Evolutionary conservation across 2,888 invertebrate species (phyloP).

Genomic region (Gandaritis pyraliata): DNA sequence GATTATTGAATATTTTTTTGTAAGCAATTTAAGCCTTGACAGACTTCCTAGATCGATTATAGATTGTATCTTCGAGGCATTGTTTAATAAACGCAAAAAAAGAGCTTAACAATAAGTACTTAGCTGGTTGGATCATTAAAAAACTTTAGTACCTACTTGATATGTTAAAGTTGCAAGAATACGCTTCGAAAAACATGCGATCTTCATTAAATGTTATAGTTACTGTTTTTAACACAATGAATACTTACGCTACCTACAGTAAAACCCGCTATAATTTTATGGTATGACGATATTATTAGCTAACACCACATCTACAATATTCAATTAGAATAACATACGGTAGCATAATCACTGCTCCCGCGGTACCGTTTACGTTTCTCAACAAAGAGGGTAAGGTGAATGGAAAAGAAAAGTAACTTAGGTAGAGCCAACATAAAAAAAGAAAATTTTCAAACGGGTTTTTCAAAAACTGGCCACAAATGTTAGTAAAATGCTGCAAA

Average conservation of each 20-base stretch:
- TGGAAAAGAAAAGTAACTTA: constrained; percentile 13
- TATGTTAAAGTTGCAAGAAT: constrained; percentile 8
- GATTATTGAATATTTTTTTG: constrained; percentile 38
- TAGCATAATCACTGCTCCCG: constrained; percentile 16
- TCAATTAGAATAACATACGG: constrained; percentile 11
- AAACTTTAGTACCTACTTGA: too few relatives aligned
- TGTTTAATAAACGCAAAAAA: constrained; percentile 39
- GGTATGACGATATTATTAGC: constrained; percentile 2
- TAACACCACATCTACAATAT: constrained; percentile 18
- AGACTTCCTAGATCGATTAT: constrained; percentile 39
- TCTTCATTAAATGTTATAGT: constrained; percentile 1
- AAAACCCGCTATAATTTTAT: not conserved
- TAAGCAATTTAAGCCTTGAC: constrained; percentile 30
- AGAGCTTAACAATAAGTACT: constrained; percentile 24
- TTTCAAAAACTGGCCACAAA: constrained; percentile 67
- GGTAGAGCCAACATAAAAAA: constrained; percentile 5
- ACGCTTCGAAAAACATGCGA: constrained; percentile 3
- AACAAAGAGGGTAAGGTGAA: constrained; percentile 29
- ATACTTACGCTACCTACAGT: not conserved
- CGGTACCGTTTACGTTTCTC: constrained; percentile 17
- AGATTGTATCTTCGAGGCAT: constrained; percentile 36
- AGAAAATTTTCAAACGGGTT: constrained; percentile 37
- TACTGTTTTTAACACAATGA: not conserved
- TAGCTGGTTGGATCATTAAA: constrained; percentile 17
- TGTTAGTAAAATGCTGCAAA: constrained; percentile 83